These are phyloP conservation scores for Adrianichthys oophorus DNA, from an alignment of 2,797 vertebrate genomes.

Conservation along the genomic window DNA sequence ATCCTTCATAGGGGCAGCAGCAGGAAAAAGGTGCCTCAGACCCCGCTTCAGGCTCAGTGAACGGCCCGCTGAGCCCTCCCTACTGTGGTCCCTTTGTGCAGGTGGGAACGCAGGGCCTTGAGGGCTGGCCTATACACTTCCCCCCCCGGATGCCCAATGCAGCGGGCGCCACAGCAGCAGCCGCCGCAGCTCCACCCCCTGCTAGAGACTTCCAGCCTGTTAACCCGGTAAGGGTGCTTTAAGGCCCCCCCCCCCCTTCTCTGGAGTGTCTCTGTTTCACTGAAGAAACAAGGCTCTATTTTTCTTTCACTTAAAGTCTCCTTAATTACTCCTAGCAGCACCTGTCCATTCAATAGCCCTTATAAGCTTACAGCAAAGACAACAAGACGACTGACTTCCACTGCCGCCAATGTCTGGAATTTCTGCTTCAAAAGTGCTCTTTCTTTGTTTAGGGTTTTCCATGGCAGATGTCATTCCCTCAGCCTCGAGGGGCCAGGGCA, in stretches of 20 bases:
- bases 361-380: slow-evolving; percentile 27
- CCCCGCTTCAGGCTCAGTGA: slow-evolving; percentile 76
- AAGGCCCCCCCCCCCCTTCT: slow-evolving; percentile 53
- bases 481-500: slow-evolving; percentile 80
- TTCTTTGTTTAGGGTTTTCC: slow-evolving; percentile 80
- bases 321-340: slow-evolving; percentile 23
- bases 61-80: slow-evolving; percentile 83
- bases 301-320: slow-evolving; percentile 32
- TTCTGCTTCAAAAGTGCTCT: slow-evolving; percentile 8
- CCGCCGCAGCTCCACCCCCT: slow-evolving; percentile 76
- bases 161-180: slow-evolving; percentile 64
- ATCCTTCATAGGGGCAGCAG: slow-evolving; percentile 77
- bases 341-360: slow-evolving; percentile 28
- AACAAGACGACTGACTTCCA: slow-evolving; percentile 25
- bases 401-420: neutral
- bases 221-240: slow-evolving; percentile 74
- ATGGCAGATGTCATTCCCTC: slow-evolving; percentile 87
- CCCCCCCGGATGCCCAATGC: slow-evolving; percentile 83
- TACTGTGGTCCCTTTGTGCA: slow-evolving; percentile 90
- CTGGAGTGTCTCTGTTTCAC: slow-evolving; percentile 53
- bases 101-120: slow-evolving; percentile 84
- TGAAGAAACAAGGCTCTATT: slow-evolving; percentile 51
- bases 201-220: slow-evolving; percentile 86
- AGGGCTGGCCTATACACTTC: slow-evolving; percentile 92
- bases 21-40: slow-evolving; percentile 87